Conservation (phyloP, 2,888 invertebrate genomes). For the Tuberolachnus salignus region DNA sequence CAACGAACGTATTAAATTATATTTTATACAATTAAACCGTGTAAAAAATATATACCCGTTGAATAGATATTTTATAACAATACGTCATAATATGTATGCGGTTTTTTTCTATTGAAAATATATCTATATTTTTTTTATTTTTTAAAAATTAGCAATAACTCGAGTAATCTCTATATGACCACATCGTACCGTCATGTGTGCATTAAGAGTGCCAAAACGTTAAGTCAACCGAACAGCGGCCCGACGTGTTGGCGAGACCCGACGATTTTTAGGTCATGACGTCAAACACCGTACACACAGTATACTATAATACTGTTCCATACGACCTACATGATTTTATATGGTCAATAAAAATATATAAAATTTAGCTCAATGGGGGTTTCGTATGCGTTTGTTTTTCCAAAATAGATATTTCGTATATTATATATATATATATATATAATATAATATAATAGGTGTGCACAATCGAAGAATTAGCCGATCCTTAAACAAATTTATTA, state of each 20-base stretch:
- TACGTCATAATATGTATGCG: too few relatives aligned
- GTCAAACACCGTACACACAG: conserved; percentile 25
- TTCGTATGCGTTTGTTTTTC: conserved; percentile 17
- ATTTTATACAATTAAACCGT: too few relatives aligned
- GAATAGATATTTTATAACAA: too few relatives aligned
- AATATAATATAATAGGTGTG: too few relatives aligned
- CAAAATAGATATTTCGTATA: conserved; percentile 10
- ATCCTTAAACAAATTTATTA: neutral
- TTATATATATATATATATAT: too few relatives aligned
- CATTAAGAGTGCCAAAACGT: conserved; percentile 40
- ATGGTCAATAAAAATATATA: conserved; percentile 32
- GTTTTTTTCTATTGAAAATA: neutral
- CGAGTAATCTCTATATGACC: neutral
- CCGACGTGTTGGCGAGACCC: conserved; percentile 34
- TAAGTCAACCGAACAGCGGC: conserved; percentile 37
- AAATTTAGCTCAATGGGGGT: neutral
- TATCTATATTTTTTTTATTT: neutral
- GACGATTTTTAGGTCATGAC: conserved; percentile 55
- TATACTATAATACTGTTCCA: neutral
- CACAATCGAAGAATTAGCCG: neutral
- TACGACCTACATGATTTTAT: conserved; percentile 31
- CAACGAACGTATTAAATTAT: too few relatives aligned
- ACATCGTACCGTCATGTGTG: neutral
- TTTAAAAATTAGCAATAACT: conserved; percentile 17
- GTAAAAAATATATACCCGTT: too few relatives aligned